Evolutionary conservation across 2,113 vertebrate species (phyloP).

Genomic region (Sardina pilchardus): DNA sequence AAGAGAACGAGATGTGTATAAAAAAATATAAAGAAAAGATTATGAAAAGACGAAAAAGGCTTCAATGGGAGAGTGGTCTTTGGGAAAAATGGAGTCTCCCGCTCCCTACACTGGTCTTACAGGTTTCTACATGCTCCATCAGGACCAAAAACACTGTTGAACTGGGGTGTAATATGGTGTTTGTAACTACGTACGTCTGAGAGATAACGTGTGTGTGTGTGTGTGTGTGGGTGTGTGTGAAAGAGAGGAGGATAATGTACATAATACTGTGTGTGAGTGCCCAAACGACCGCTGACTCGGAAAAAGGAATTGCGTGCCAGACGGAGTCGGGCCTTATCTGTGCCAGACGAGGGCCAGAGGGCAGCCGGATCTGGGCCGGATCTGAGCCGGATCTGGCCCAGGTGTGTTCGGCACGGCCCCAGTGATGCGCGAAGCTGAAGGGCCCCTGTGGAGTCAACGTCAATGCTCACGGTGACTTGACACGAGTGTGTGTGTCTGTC

Average conservation of each 20-base stretch:
- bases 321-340: not conserved
- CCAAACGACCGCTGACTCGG: not conserved
- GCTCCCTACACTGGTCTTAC: constrained; percentile 64
- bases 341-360: not conserved
- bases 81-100: not conserved
- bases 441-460: not conserved
- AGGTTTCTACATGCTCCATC: constrained; percentile 59
- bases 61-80: constrained; percentile 23
- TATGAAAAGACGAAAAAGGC: not conserved
- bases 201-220: constrained; percentile 41
- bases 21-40: constrained; percentile 17
- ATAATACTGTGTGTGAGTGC: constrained; percentile 48
- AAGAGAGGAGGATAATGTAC: not conserved
- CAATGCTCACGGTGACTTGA: not conserved
- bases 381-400: not conserved
- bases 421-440: constrained; percentile 12
- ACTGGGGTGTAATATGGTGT: constrained; percentile 52
- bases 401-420: too few relatives aligned
- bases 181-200: constrained; percentile 40
- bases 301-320: not conserved
- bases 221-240: constrained; percentile 36
- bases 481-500: not conserved
- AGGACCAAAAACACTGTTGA: constrained; percentile 74
- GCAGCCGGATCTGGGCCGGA: not conserved
- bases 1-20: constrained; percentile 28